Evolutionary conservation across 2,797 vertebrate genomes (phyloP).

Genomic region (Melanotaenia parkinsoni): DNA sequence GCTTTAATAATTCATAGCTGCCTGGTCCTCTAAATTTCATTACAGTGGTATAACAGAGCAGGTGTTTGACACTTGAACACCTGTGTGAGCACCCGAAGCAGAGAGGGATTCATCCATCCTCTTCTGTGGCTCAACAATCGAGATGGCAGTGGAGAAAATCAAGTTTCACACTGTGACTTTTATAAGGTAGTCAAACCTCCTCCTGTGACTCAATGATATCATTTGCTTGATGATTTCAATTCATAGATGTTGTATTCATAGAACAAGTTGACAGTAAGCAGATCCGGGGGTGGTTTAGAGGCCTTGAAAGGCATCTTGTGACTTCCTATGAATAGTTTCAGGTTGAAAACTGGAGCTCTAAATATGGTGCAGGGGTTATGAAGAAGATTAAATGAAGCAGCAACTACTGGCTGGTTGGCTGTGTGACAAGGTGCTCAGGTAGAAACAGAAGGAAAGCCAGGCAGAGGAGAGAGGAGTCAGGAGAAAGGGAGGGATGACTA

Average conservation of each 20-base stretch:
- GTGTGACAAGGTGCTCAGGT: conserved; percentile 30
- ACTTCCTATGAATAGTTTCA: conserved; percentile 36
- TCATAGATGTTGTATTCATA: conserved; percentile 63
- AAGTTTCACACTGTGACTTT: conserved; percentile 37
- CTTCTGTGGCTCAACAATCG: conserved; percentile 34
- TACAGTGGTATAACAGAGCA: conserved; percentile 44
- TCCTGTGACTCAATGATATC: conserved; percentile 41
- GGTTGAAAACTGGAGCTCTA: conserved; percentile 8
- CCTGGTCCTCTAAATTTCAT: conserved; percentile 58
- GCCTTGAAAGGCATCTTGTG: conserved; percentile 38
- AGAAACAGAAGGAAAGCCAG: conserved; percentile 38
- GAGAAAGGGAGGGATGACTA: conserved; percentile 20
- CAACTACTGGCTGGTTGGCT: conserved; percentile 50
- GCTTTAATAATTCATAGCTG: conserved; percentile 71
- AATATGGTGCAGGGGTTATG: conserved; percentile 45
- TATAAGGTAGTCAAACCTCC: conserved; percentile 23
- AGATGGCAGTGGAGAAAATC: conserved; percentile 52
- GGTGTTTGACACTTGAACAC: conserved; percentile 65
- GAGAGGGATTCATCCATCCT: conserved; percentile 28
- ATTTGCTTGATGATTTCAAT: conserved; percentile 59
- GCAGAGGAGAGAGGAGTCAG: not conserved
- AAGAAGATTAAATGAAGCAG: conserved; percentile 49
- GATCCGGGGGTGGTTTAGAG: conserved; percentile 35
- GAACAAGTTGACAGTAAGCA: conserved; percentile 26
- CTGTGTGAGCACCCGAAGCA: conserved; percentile 50